phyloP scores from a whole-genome alignment of 2,113 vertebrate genomes.

The Melierax canorus region DNA sequence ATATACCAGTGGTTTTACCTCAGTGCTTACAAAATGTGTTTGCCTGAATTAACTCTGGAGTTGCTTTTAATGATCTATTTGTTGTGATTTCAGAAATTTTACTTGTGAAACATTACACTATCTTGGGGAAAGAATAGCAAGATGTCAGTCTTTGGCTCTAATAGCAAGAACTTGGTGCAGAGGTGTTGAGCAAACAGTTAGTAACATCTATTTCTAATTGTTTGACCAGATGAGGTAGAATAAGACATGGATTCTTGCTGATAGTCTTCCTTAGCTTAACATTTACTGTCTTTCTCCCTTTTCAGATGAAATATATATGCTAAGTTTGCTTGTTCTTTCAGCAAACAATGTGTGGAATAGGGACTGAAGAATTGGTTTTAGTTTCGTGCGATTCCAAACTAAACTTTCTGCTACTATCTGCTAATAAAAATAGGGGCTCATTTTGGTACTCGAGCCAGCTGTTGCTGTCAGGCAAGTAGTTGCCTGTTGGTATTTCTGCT shows the following conservation, averaged over 20 bases:
- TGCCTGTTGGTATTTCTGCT: slow-evolving; percentile 9
- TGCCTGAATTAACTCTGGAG: background rate
- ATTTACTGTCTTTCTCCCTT: background rate
- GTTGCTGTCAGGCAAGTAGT: slow-evolving; percentile 52
- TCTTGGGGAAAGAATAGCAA: background rate
- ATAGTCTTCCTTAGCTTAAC: background rate
- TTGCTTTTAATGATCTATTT: background rate
- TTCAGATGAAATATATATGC: background rate
- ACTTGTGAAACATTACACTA: background rate
- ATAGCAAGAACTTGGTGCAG: background rate
- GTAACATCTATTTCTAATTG: background rate
- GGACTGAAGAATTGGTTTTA: background rate
- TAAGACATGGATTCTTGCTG: background rate
- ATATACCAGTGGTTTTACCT: background rate
- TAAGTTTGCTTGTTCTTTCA: background rate
- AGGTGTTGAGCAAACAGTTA: background rate
- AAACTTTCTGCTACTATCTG: slow-evolving; percentile 37
- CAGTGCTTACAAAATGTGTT: background rate
- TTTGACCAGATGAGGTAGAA: background rate
- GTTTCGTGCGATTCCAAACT: background rate
- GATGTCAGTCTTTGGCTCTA: background rate
- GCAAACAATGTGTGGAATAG: background rate
- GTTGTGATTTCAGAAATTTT: background rate
- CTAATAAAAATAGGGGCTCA: slow-evolving; percentile 48
- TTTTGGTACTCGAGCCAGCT: slow-evolving; percentile 56